Percentiles rank a stretch among this genome's conserved stretches.
Evolutionary conservation across 2,888 invertebrate genomes (phyloP).

Genomic region (Frankliniella fusca): DNA sequence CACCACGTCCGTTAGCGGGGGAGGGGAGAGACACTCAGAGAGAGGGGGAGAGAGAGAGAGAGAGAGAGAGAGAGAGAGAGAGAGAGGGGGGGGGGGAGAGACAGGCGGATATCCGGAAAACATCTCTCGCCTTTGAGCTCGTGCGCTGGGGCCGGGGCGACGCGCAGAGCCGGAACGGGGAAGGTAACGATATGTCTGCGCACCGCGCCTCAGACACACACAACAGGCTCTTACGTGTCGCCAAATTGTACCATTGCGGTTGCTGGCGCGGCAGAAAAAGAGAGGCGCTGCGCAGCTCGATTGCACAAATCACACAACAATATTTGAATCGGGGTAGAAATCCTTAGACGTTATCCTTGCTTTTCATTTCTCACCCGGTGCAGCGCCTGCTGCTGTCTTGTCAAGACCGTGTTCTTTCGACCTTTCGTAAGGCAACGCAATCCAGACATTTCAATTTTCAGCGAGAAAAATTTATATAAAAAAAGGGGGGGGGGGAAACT

Average conservation of each 20-base stretch:
- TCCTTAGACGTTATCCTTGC: no score
- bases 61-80: not conserved
- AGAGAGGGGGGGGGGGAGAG: constrained; percentile 30
- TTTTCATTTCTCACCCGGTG: no score
- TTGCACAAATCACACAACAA: not conserved
- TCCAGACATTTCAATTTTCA: no score
- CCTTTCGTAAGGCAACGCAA: no score
- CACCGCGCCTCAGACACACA: not conserved
- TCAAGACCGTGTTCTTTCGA: no score
- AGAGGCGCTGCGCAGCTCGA: not conserved
- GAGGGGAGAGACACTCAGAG: not conserved
- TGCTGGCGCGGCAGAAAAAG: not conserved
- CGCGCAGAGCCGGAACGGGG: not conserved
- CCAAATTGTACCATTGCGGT: not conserved
- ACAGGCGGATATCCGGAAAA: constrained; percentile 15
- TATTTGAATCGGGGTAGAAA: no score
- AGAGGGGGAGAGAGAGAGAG: constrained; percentile 2
- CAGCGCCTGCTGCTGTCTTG: no score
- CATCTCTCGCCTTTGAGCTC: constrained; percentile 20
- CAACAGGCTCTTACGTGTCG: not conserved
- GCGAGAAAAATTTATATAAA: no score
- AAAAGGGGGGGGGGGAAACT: no score
- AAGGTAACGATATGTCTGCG: not conserved
- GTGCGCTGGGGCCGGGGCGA: not conserved
- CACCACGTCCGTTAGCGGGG: not conserved